A percentile compares a stretch with the other conserved stretches of the same genome.
Evolutionary conservation across 2,888 invertebrate genomes (phyloP).

Genomic region (Drosophila stalkeri): DNA sequence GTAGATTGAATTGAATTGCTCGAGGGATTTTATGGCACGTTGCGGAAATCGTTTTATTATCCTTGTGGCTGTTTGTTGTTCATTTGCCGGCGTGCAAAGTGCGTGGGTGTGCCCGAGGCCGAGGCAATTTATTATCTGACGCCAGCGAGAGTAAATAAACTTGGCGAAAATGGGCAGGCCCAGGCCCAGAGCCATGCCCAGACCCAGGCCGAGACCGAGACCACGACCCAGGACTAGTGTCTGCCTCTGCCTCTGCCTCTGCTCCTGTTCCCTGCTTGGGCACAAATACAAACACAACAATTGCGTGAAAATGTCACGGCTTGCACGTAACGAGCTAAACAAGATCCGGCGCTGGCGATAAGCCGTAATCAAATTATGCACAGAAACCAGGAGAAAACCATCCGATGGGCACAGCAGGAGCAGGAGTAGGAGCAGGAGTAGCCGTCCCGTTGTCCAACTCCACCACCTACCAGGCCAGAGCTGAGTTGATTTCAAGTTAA

Average conservation of each 20-base stretch:
- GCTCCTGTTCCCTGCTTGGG: slow-evolving; percentile 13
- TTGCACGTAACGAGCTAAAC: slow-evolving; percentile 80
- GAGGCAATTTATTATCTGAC: slow-evolving; percentile 79
- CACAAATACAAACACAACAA: slow-evolving; percentile 65
- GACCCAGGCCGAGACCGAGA: background rate
- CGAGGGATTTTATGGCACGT: slow-evolving; percentile 82
- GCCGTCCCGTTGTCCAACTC: slow-evolving; percentile 38
- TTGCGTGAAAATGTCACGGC: slow-evolving; percentile 82
- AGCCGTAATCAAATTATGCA: slow-evolving; percentile 82
- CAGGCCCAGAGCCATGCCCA: slow-evolving; percentile 4
- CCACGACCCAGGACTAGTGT: background rate
- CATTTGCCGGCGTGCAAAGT: slow-evolving; percentile 69
- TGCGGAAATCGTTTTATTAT: slow-evolving; percentile 83
- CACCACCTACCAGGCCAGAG: slow-evolving; percentile 11
- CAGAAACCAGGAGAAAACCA: slow-evolving; percentile 49
- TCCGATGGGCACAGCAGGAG: background rate
- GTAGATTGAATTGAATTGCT: slow-evolving; percentile 82
- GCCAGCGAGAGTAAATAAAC: slow-evolving; percentile 79
- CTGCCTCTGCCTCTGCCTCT: background rate
- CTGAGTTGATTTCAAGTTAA: slow-evolving; percentile 82
- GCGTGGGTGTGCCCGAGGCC: slow-evolving; percentile 68
- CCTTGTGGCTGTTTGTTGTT: slow-evolving; percentile 77
- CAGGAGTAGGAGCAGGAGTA: background rate
- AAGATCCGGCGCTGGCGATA: slow-evolving; percentile 74
- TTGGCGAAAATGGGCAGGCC: slow-evolving; percentile 46